Percentiles rank a stretch among this genome's conserved stretches.
phyloP scores from a whole-genome alignment of 2,888 invertebrate species.

The Microplitis deprimator region DNA sequence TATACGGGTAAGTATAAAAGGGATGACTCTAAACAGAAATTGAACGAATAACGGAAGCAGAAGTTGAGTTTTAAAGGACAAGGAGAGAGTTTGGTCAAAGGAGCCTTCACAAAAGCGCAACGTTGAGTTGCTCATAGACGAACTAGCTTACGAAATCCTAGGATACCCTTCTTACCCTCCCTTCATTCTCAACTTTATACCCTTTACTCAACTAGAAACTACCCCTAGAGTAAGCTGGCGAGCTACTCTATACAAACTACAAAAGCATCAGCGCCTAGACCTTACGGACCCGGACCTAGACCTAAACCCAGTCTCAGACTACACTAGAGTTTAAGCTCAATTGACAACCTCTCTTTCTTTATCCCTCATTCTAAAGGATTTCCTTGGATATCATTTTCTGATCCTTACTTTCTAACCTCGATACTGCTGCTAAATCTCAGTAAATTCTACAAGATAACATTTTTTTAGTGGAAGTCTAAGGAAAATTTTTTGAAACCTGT shows the following conservation, averaged over 20 bases:
- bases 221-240: not conserved
- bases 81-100: constrained; percentile 9
- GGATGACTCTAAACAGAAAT: not conserved
- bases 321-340: not conserved
- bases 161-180: not conserved
- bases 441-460: too few species aligned
- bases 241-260: not conserved
- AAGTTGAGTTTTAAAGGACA: constrained; percentile 9
- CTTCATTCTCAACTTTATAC: not conserved
- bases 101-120: constrained; percentile 19
- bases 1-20: constrained; percentile 9
- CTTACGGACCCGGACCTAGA: not conserved
- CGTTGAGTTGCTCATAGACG: not conserved
- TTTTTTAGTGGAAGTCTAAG: too few species aligned
- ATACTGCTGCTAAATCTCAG: too few species aligned
- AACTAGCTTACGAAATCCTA: not conserved
- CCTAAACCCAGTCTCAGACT: not conserved
- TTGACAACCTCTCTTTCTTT: too few species aligned
- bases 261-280: not conserved
- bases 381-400: not conserved
- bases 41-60: not conserved
- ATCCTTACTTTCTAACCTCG: not conserved
- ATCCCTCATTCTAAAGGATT: too few species aligned
- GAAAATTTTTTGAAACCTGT: too few species aligned
- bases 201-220: not conserved